Evolutionary conservation across 2,113 vertebrate species (phyloP).

Genomic region (Petrocephalus zakoni): DNA sequence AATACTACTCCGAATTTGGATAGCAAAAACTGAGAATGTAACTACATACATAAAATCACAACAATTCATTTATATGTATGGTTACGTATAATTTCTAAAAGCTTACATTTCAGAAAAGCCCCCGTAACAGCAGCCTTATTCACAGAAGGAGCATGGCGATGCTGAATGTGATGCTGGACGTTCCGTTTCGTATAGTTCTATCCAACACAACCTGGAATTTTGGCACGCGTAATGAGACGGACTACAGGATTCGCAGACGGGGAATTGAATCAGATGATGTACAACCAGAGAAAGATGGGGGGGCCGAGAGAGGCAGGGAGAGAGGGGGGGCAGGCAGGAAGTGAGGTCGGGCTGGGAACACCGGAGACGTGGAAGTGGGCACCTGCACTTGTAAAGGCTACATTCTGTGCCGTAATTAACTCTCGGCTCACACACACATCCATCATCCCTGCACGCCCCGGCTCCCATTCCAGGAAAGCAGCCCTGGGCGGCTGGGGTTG

Average conservation of each 20-base stretch:
- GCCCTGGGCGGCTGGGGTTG: conserved; percentile 46
- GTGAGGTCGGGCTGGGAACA: background rate
- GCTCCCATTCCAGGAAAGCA: conserved; percentile 59
- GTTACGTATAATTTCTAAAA: background rate
- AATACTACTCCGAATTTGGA: background rate
- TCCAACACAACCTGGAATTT: background rate
- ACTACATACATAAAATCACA: background rate
- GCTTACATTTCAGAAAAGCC: background rate
- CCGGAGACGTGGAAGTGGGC: background rate
- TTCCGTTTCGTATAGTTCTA: background rate
- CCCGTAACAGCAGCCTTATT: background rate
- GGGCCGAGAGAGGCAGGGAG: conserved; percentile 19
- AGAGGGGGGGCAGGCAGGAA: background rate
- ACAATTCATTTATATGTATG: background rate
- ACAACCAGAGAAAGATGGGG: conserved; percentile 40
- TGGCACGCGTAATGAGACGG: background rate
- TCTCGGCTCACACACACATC: conserved; percentile 39
- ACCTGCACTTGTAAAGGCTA: conserved; percentile 11
- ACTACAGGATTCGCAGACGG: background rate
- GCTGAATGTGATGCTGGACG: background rate
- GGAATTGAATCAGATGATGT: background rate
- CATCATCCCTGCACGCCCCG: conserved; percentile 49
- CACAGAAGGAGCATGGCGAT: background rate
- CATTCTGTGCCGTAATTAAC: conserved; percentile 28
- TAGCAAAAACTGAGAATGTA: background rate